Percentiles rank a stretch among this genome's conserved stretches.
Evolutionary conservation across 2,113 vertebrate species (phyloP).

Genomic region (Colius striatus): DNA sequence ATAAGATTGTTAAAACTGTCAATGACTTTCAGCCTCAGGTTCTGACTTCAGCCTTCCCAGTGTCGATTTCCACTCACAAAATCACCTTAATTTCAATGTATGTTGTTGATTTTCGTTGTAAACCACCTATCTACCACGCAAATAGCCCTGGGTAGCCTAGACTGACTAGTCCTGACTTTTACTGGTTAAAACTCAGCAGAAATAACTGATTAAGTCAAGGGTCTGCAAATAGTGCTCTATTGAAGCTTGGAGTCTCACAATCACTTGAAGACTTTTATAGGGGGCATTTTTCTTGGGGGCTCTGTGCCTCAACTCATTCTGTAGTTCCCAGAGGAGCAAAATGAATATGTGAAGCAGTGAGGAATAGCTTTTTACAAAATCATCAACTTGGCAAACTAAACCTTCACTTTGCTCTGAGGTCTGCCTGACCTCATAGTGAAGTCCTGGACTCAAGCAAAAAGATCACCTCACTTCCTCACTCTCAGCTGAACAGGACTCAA

Average conservation of each 20-base stretch:
- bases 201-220: neutral
- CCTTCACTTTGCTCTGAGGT: neutral
- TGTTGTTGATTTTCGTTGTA: neutral
- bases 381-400: neutral
- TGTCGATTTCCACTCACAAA: neutral
- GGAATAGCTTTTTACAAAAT: neutral
- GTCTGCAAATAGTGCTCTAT: neutral
- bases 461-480: neutral
- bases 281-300: neutral
- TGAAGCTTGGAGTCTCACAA: neutral
- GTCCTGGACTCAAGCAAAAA: neutral
- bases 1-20: neutral
- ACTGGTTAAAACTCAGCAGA: neutral
- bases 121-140: neutral
- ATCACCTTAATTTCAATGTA: neutral
- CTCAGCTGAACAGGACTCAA: neutral
- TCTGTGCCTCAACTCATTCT: neutral
- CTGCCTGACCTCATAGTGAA: neutral
- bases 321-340: neutral
- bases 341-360: neutral
- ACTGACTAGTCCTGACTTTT: neutral
- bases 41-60: neutral
- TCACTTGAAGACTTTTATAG: neutral
- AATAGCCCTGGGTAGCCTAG: neutral
- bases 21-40: neutral